Evolutionary conservation across 2,888 invertebrate species (phyloP).

Genomic region (Sarcophaga carnaria): DNA sequence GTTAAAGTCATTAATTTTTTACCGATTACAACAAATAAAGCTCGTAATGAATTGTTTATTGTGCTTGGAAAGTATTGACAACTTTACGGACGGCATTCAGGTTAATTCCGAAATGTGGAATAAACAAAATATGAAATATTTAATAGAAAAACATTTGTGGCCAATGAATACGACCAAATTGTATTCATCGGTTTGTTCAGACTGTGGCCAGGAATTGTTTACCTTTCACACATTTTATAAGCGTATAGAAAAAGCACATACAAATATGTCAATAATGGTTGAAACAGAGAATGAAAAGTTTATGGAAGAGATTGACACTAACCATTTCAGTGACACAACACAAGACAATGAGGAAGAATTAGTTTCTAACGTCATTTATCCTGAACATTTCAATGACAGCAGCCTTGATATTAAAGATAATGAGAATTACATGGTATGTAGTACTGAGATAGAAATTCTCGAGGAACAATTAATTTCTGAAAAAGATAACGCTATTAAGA

Average conservation of each 20-base stretch:
- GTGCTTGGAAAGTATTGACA: slow-evolving; percentile 32
- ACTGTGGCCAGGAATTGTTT: slow-evolving; percentile 74
- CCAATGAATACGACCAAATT: neutral
- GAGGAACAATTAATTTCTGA: neutral
- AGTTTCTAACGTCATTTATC: neutral
- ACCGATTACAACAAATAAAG: too few relatives aligned
- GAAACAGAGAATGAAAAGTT: neutral
- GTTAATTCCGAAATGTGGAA: slow-evolving; percentile 51
- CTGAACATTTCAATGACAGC: neutral
- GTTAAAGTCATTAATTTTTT: too few relatives aligned
- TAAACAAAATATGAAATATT: slow-evolving; percentile 22
- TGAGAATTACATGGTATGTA: neutral
- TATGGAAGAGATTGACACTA: too few relatives aligned
- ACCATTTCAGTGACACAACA: neutral
- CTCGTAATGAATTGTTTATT: slow-evolving; percentile 36
- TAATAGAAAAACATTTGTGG: slow-evolving; percentile 51
- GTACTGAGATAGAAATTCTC: neutral
- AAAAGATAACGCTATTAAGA: neutral
- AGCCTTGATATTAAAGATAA: neutral
- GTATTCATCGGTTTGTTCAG: slow-evolving; percentile 69
- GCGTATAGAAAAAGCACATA: slow-evolving; percentile 71
- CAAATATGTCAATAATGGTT: neutral
- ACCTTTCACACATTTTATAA: slow-evolving; percentile 74
- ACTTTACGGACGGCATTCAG: neutral
- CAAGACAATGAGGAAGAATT: neutral